Conservation (phyloP, 2,113 vertebrate genomes). For the Cryptoleucopteryx plumbea region DNA sequence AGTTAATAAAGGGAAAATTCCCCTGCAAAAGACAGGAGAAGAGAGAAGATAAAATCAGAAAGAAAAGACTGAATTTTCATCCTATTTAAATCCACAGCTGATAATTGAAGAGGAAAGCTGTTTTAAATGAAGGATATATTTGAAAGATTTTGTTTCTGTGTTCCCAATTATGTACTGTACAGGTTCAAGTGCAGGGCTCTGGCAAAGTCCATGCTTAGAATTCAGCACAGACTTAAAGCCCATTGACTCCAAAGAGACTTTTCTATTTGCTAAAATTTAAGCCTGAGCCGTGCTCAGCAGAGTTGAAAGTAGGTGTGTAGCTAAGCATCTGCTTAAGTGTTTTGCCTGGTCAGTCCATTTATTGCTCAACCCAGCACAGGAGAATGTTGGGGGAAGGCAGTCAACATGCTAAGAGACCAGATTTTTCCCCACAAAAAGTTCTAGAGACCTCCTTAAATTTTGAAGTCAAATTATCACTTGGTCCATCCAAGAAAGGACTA, state of each 20-base stretch:
- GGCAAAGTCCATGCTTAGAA: background rate
- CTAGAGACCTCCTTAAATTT: background rate
- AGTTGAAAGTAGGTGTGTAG: background rate
- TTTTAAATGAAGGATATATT: conserved; percentile 43
- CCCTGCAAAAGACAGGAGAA: background rate
- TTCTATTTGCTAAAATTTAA: background rate
- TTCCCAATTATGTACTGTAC: background rate
- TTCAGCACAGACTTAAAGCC: background rate
- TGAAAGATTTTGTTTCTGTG: background rate
- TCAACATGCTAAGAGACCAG: background rate
- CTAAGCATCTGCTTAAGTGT: background rate
- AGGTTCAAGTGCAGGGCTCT: conserved; percentile 2
- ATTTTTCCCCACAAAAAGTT: background rate
- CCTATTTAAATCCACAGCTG: background rate
- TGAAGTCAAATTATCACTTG: background rate
- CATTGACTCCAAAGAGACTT: background rate
- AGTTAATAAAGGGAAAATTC: conserved; percentile 35
- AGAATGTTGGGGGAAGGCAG: background rate
- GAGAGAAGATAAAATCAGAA: conserved; percentile 24
- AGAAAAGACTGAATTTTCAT: background rate
- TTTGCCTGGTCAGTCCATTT: background rate
- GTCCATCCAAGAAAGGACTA: background rate
- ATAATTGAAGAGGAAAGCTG: conserved; percentile 43
- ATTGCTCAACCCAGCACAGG: background rate
- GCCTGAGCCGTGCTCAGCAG: background rate